Conservation (phyloP, 2,888 invertebrate species). For the Polyploca ridens region DNA sequence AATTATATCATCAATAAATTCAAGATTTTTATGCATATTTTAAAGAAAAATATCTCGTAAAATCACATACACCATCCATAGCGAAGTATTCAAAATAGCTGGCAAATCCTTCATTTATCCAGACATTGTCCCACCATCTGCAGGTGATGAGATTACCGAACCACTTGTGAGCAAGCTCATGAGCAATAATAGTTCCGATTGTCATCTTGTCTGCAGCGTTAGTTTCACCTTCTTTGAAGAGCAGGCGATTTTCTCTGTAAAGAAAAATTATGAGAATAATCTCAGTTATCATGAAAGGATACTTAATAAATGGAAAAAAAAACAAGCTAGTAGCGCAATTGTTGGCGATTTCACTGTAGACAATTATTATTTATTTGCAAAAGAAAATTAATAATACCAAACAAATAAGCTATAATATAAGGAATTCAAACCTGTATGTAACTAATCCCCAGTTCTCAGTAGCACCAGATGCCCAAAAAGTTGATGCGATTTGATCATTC, state of each 20-base stretch:
- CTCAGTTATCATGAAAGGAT: too few relatives aligned
- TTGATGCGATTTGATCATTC: conserved; percentile 76
- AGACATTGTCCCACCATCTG: conserved; percentile 89
- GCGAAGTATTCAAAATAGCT: conserved; percentile 88
- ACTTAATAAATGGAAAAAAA: too few relatives aligned
- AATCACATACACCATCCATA: conserved; percentile 66
- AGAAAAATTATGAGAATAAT: conserved; percentile 5
- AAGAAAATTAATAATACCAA: neutral
- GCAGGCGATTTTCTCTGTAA: conserved; percentile 70
- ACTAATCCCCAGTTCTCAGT: conserved; percentile 81
- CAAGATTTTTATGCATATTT: too few relatives aligned
- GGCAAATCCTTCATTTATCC: conserved; percentile 91
- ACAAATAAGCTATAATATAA: neutral
- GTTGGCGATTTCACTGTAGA: too few relatives aligned
- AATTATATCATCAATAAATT: too few relatives aligned
- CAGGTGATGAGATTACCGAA: conserved; percentile 90
- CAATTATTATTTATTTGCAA: too few relatives aligned
- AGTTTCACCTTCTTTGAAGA: conserved; percentile 72
- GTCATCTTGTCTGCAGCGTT: conserved; percentile 67
- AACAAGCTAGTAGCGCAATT: too few relatives aligned
- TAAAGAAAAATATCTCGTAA: too few relatives aligned
- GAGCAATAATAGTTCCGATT: conserved; percentile 82
- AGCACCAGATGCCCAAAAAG: conserved; percentile 79
- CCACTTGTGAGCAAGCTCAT: conserved; percentile 90
- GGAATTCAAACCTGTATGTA: conserved; percentile 64